These are phyloP conservation scores for Lepisosteus oculatus DNA, from an alignment of 2,113 vertebrate genomes.

Conservation along the genomic window DNA sequence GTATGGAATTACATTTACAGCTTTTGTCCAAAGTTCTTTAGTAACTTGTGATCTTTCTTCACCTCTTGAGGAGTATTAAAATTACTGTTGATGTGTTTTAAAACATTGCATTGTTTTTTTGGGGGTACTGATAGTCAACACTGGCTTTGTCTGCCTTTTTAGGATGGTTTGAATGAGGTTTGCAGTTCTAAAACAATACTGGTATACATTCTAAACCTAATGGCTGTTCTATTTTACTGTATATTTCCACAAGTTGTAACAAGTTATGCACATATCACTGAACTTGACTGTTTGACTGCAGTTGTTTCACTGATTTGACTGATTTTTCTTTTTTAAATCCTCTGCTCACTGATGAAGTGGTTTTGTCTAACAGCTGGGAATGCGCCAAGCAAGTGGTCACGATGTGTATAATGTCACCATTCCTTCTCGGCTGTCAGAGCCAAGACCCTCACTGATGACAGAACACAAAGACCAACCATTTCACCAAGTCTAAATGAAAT, in stretches of 20 bases:
- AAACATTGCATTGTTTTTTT: no score
- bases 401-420: constrained; percentile 16
- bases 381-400: constrained; percentile 8
- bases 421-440: constrained; percentile 3
- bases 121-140: no score
- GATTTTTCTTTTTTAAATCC: constrained; percentile 13
- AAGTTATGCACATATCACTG: background rate
- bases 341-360: constrained; percentile 25
- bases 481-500: background rate
- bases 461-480: constrained; percentile 12
- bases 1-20: constrained; percentile 7
- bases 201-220: background rate
- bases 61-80: background rate
- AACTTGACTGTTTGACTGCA: background rate
- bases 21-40: background rate
- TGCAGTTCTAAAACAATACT: no score
- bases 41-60: background rate
- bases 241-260: background rate
- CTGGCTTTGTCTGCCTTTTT: no score
- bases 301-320: constrained; percentile 19
- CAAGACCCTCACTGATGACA: background rate
- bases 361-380: constrained; percentile 37
- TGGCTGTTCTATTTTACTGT: background rate
- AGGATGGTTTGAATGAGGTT: no score
- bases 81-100: no score